phyloP scores from a whole-genome alignment of 1,140 invertebrate species.

The Pantala flavescens region DNA sequence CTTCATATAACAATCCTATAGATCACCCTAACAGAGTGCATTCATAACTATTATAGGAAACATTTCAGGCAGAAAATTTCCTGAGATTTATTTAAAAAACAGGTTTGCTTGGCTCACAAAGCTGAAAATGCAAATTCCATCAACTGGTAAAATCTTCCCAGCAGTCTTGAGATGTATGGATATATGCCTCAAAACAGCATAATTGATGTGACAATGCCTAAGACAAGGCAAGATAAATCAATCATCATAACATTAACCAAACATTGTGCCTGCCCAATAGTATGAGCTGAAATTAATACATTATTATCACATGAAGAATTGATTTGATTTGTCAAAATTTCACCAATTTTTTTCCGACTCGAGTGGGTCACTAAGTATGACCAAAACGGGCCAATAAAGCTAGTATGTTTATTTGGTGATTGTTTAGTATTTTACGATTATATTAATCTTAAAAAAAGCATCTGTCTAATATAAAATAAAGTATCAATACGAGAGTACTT shows the following conservation, averaged over 20 bases:
- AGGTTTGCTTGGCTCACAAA: background rate
- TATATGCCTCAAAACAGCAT: background rate
- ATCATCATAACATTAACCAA: background rate
- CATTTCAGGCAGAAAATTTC: background rate
- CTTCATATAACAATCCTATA: too few species aligned
- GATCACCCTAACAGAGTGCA: too few species aligned
- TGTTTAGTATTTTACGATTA: constrained; percentile 8
- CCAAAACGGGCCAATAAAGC: background rate
- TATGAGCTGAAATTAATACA: constrained; percentile 3
- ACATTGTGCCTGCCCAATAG: constrained; percentile 8
- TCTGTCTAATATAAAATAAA: constrained; percentile 5
- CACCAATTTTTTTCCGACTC: background rate
- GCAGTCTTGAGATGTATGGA: constrained; percentile 1
- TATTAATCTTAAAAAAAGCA: constrained; percentile 10
- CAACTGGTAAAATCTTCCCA: background rate
- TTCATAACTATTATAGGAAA: too few species aligned
- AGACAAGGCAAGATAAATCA: background rate
- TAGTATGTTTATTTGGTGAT: constrained; percentile 10
- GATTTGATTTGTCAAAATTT: background rate
- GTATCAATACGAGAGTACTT: background rate
- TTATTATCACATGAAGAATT: background rate
- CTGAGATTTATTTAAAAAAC: constrained; percentile 1
- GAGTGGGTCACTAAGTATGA: background rate
- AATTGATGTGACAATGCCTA: background rate
- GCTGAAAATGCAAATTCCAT: constrained; percentile 9